A percentile compares a stretch with the other conserved stretches of the same genome.
phyloP scores from a whole-genome alignment of 2,888 invertebrate species.

The Sesamia inferens region DNA sequence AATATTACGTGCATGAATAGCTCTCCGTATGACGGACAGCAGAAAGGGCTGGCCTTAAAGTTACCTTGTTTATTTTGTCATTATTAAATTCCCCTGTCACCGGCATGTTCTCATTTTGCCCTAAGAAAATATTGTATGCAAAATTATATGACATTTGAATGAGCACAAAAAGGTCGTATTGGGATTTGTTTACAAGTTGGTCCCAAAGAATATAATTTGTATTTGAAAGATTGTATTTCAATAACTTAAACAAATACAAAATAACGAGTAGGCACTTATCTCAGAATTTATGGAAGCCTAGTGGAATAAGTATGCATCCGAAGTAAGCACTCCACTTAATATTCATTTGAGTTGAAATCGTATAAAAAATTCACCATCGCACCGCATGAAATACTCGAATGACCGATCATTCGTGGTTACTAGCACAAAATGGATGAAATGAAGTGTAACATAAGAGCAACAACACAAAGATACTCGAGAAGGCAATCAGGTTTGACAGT shows the following conservation, averaged over 20 bases:
- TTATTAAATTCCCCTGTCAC: slow-evolving; percentile 90
- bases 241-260: slow-evolving; percentile 56
- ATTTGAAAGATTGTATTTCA: slow-evolving; percentile 63
- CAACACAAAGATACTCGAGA: slow-evolving; percentile 80
- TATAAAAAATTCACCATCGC: slow-evolving; percentile 57
- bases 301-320: slow-evolving; percentile 37
- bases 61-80: slow-evolving; percentile 90
- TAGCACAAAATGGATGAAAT: slow-evolving; percentile 82
- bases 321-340: slow-evolving; percentile 52
- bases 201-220: slow-evolving; percentile 69
- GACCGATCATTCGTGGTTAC: slow-evolving; percentile 71
- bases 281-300: slow-evolving; percentile 48
- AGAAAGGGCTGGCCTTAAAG: slow-evolving; percentile 89
- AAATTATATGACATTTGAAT: slow-evolving; percentile 90
- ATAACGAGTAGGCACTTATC: slow-evolving; percentile 27
- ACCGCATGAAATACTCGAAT: slow-evolving; percentile 71
- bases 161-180: slow-evolving; percentile 84
- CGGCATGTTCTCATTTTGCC: slow-evolving; percentile 85
- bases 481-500: slow-evolving; percentile 79
- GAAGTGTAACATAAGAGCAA: slow-evolving; percentile 81
- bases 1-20: slow-evolving; percentile 89
- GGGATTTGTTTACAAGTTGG: slow-evolving; percentile 80
- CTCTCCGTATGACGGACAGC: slow-evolving; percentile 89
- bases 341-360: slow-evolving; percentile 42
- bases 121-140: slow-evolving; percentile 90